A percentile compares a stretch with the other conserved stretches of the same genome.
Evolutionary conservation across 1,140 invertebrate genomes (phyloP).

Genomic region (Drosophila parvula): DNA sequence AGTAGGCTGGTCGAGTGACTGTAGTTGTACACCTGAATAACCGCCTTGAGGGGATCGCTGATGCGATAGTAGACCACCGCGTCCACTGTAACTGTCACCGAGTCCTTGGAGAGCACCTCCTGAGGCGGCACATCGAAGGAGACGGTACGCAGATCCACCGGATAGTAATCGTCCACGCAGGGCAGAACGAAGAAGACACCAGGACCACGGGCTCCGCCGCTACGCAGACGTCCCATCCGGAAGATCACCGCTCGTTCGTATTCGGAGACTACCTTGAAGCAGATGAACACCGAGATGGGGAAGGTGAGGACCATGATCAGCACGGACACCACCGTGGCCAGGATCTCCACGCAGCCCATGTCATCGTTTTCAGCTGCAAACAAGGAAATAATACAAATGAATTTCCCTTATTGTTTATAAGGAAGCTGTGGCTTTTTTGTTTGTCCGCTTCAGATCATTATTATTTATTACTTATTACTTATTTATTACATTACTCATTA

Average conservation of each 20-base stretch:
- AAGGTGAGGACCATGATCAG: slow-evolving; percentile 91
- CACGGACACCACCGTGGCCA: slow-evolving; percentile 92
- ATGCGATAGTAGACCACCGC: slow-evolving; percentile 96
- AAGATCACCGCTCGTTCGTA: slow-evolving; percentile 96
- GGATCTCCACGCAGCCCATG: slow-evolving; percentile 90
- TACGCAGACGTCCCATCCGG: slow-evolving; percentile 90
- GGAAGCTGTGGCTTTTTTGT: too few relatives aligned
- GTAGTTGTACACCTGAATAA: slow-evolving; percentile 92
- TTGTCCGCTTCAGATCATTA: too few relatives aligned
- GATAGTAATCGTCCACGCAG: slow-evolving; percentile 95
- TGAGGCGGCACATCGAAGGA: slow-evolving; percentile 87
- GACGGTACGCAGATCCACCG: slow-evolving; percentile 92
- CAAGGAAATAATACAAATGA: background rate
- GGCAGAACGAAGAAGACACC: slow-evolving; percentile 95
- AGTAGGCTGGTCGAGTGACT: slow-evolving; percentile 92
- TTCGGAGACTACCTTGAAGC: slow-evolving; percentile 90
- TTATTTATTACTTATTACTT: too few relatives aligned
- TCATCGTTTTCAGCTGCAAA: slow-evolving; percentile 85
- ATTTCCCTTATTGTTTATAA: background rate
- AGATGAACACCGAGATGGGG: slow-evolving; percentile 93
- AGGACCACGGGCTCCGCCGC: slow-evolving; percentile 87
- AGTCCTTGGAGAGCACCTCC: slow-evolving; percentile 95
- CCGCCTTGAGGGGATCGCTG: slow-evolving; percentile 91
- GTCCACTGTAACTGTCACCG: slow-evolving; percentile 96
- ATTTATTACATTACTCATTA: too few relatives aligned